These are phyloP conservation scores for Meiosimyza decipiens DNA, from an alignment of 2,888 invertebrate species.

Conservation along the genomic window DNA sequence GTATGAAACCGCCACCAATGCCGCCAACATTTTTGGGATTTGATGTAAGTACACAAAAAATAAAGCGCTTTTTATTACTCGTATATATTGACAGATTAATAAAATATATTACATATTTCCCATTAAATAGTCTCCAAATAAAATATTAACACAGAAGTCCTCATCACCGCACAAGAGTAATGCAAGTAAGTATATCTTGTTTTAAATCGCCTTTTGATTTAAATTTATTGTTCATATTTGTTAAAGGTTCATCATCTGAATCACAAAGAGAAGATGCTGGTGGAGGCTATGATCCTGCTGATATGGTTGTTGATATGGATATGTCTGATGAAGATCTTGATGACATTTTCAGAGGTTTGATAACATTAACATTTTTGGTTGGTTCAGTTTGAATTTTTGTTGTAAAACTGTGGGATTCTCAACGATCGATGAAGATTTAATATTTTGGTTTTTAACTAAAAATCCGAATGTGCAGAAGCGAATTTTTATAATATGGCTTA, in stretches of 20 bases:
- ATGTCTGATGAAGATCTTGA: slow-evolving; percentile 81
- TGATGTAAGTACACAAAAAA: slow-evolving; percentile 25
- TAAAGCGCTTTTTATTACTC: no score
- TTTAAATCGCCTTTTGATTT: not conserved
- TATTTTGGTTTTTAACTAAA: no score
- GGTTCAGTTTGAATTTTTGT: no score
- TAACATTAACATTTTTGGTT: slow-evolving; percentile 6
- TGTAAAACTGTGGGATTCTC: no score
- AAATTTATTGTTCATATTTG: slow-evolving; percentile 15
- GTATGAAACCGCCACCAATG: slow-evolving; percentile 43
- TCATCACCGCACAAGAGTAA: slow-evolving; percentile 58
- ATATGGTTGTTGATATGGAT: slow-evolving; percentile 88
- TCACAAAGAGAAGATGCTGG: slow-evolving; percentile 57
- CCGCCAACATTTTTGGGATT: slow-evolving; percentile 39
- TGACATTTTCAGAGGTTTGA: slow-evolving; percentile 64
- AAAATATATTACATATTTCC: not conserved
- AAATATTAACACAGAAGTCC: slow-evolving; percentile 23
- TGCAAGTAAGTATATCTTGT: slow-evolving; percentile 52
- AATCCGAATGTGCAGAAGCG: no score
- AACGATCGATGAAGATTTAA: no score
- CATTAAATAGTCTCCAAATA: slow-evolving; percentile 28
- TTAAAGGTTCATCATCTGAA: slow-evolving; percentile 57
- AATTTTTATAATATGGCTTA: no score
- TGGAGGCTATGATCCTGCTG: slow-evolving; percentile 68
- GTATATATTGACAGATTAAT: not conserved